phyloP scores from a whole-genome alignment of 2,113 vertebrate species.

The Nerophis ophidion region DNA sequence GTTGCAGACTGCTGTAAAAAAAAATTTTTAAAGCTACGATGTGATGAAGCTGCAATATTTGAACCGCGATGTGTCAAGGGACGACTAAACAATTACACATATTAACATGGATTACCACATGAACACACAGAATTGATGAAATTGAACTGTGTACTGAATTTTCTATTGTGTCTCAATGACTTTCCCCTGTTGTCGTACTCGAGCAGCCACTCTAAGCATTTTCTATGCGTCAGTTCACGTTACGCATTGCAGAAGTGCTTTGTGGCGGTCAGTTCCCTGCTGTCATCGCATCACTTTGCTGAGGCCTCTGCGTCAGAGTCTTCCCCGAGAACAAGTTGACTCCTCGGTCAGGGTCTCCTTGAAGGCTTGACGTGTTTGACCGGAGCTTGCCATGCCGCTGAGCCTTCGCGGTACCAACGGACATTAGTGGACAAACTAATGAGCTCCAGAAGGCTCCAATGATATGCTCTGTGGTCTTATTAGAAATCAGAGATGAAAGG shows the following conservation, averaged over 20 bases:
- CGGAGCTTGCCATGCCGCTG: constrained; percentile 17
- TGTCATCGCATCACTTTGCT: constrained; percentile 13
- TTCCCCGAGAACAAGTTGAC: constrained; percentile 36
- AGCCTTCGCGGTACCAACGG: constrained; percentile 39
- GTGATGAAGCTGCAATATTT: too few species aligned
- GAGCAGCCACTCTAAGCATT: background rate
- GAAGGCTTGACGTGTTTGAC: constrained; percentile 43
- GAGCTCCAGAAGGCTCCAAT: constrained; percentile 50
- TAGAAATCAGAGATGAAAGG: constrained; percentile 30
- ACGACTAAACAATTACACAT: too few species aligned
- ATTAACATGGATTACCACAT: too few species aligned
- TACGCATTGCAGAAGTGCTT: constrained; percentile 4
- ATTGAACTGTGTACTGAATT: too few species aligned
- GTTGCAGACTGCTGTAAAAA: too few species aligned
- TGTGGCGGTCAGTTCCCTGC: constrained; percentile 21
- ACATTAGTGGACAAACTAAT: constrained; percentile 55
- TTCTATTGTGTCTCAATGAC: too few species aligned
- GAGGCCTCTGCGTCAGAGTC: constrained; percentile 28
- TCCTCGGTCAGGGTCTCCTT: constrained; percentile 29
- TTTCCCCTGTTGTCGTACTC: background rate
- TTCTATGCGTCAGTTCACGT: background rate
- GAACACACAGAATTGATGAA: too few species aligned
- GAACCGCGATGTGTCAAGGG: too few species aligned
- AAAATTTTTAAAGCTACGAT: too few species aligned
- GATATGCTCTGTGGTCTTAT: constrained; percentile 37